Evolutionary conservation across 2,888 invertebrate genomes (phyloP), one percentile per base, ranked within the genome.

Genomic region (Megastigmus dorsalis): DNA sequence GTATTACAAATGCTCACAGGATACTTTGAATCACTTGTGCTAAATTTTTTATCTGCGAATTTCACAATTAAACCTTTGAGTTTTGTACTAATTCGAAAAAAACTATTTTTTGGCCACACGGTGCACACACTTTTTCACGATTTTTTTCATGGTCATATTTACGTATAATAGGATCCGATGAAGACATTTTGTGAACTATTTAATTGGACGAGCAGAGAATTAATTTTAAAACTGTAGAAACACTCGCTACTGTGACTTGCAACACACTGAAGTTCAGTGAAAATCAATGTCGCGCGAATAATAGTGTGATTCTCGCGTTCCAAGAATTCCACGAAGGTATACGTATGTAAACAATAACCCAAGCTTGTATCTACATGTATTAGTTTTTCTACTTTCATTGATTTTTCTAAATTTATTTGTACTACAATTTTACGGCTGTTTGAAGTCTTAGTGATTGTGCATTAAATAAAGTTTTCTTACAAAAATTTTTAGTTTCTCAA

Each of bases 51-150:
- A 26, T 66, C 28, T 1, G 36, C 43, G 33, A 20, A 20, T 52
- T 52, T 52, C 54, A 36, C 30, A 15, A 66, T 66, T 41, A 66
- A 13, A 41, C 33, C 48, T 23, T 33, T 10, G n/a, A 52, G 36
- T 5, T 65, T 52, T 65, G 36, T 30, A 23, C 1, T 50, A 20
- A 65, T 65, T 3, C 48, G 36, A 65, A 50, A 65, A n/a, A 43
- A 43, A 43, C 43, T 43, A 43, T 43, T 13, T 43, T 43, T 15
- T 43, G n/a, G 3, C 43, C 43, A 15, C n/a, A 43, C n/a, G 43
- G 43, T n/a, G n/a, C 43, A 43, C 43, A 43, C 3, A 43, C 10
- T 43, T 43, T 43, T 15, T 10, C 7, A 43, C 43, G n/a, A 15
- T 10, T 43, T 43, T 43, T 15, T 43, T 43, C 43, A 43, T 43